Base-by-base conservation (phyloP, 2,888 invertebrate genomes). In the Baronia brevicornis region DNA sequence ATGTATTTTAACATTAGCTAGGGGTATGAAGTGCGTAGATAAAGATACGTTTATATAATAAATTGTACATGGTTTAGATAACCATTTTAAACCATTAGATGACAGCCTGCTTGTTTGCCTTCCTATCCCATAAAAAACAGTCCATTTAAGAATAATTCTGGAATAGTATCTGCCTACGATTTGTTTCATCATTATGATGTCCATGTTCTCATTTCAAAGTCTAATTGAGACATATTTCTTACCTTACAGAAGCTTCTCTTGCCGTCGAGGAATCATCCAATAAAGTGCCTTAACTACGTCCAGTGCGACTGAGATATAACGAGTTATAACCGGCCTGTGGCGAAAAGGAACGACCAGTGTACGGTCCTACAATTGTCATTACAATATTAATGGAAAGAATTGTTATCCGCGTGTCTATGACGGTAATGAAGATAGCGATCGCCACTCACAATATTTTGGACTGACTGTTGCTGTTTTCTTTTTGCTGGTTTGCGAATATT, bases 321-420 rank as follows among this genome's bases (percentile, higher is more conserved):
- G 23, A 42, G 39, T 27, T 20, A 26, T n/a, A 19, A 29, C 39
- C 22, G 29, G 21, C 13, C 15, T 7, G 8, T 21, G 38, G 46
- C 24, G 30, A 29, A 41, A 38, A 43, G 29, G 7, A 15, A 19
- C 28, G 25, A 26, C 25, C 33, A 28, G 28, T 33, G 33, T 25
- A 18, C 37, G 38, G 30, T 13, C 25, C n/a, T n/a, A n/a, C n/a
- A n/a, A n/a, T n/a, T n/a, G 27, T 24, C 28, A 9, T 37, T 33
- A 24, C 26, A 18, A 26, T 21, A 43, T 53, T 49, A 41, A 55
- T 55, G 54, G 54, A 51, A 52, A 45, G 23, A 33, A 40, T 28
- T 42, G 36, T 24, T 31, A 25, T 33, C 33, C 23, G 24, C 36
- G 35, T 43, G 33, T 36, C 17, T 28, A 34, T 37, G 15, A 27